Evolutionary conservation across 2,888 invertebrate species (phyloP).

Genomic region (Eupeodes luniger): DNA sequence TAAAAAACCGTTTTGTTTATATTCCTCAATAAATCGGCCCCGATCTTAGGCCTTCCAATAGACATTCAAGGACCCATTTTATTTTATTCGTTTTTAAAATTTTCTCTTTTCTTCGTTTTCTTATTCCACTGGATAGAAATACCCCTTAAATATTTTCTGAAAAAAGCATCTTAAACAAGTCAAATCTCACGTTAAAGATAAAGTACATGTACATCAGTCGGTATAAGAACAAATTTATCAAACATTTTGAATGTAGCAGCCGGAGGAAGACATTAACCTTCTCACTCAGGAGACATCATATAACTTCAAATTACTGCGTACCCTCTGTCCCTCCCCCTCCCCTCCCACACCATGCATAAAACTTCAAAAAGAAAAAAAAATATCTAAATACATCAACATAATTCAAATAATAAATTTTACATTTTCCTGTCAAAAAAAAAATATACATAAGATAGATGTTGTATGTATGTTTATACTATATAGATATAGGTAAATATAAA

Average conservation of each 20-base stretch:
- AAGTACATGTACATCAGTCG: background rate
- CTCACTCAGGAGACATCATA: slow-evolving; percentile 17
- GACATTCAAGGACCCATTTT: too few relatives aligned
- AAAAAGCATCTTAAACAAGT: background rate
- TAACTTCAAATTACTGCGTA: slow-evolving; percentile 24
- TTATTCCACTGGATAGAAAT: too few relatives aligned
- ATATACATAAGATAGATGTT: slow-evolving; percentile 43
- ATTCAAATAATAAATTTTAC: slow-evolving; percentile 39
- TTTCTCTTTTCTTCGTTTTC: too few relatives aligned
- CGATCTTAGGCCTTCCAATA: too few relatives aligned
- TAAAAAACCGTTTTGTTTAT: too few relatives aligned
- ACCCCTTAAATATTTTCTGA: background rate
- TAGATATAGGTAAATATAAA: slow-evolving; percentile 26
- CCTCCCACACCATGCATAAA: background rate
- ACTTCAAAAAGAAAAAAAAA: slow-evolving; percentile 2
- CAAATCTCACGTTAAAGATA: background rate
- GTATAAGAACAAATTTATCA: slow-evolving; percentile 6
- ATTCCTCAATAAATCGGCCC: too few relatives aligned
- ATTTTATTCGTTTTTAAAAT: too few relatives aligned
- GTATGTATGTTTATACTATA: background rate
- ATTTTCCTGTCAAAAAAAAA: slow-evolving; percentile 48
- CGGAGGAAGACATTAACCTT: slow-evolving; percentile 18
- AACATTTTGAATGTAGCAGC: background rate
- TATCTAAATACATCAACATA: slow-evolving; percentile 34
- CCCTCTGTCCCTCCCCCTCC: background rate